Base-by-base conservation (phyloP, 2,888 invertebrate species). In the Didymodactylos carnosus region DNA sequence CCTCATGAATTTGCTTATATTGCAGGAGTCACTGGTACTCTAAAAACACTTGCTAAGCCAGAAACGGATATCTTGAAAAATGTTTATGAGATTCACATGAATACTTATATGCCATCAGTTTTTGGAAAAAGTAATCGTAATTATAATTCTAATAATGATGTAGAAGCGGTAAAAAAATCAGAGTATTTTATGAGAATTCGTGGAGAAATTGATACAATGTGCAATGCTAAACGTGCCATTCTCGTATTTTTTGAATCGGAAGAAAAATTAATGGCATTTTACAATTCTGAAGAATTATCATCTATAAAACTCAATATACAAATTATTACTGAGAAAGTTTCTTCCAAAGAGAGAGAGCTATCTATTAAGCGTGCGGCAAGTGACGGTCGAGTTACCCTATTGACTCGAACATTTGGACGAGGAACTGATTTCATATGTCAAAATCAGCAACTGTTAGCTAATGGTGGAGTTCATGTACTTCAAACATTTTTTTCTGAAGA, bases 401-500 rank as follows among this genome's bases (percentile, higher is more conserved):
- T 71, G 8, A 46, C 71, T 16, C n/a, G 29, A 41, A 19, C 23
- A 6, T 71, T 43, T 40, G 71, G 71, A 3, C 71, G 71, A 23
- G 71, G 71, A 35, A 71, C 46, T 39, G 71, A 71, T 23, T 71
- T 71, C 27, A 71, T 46, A 19, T 19, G 19, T 39, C n/a, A 6
- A 23, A 27, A 46, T 71, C 7, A 27, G n/a, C 16, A 46, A 27
- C 5, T 46, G 19, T 16, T 71, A 2, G 8, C 7, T 6, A 27
- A 71, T 39, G 71, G 46, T 23, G 71, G 71, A n/a, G 7, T 71
- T 10, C 71, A 71, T 39, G 71, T 71, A n/a, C 27, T 71, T 8
- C 71, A 71, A 29, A 46, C 71, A 51, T 71, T 71, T 23, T 71
- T 71, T 19, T 71, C 71, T 1, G 46, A 71, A 19, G 51, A 71